These are phyloP conservation scores for Apodemia hepburni DNA, from an alignment of 2,888 invertebrate species.

Conservation along the genomic window DNA sequence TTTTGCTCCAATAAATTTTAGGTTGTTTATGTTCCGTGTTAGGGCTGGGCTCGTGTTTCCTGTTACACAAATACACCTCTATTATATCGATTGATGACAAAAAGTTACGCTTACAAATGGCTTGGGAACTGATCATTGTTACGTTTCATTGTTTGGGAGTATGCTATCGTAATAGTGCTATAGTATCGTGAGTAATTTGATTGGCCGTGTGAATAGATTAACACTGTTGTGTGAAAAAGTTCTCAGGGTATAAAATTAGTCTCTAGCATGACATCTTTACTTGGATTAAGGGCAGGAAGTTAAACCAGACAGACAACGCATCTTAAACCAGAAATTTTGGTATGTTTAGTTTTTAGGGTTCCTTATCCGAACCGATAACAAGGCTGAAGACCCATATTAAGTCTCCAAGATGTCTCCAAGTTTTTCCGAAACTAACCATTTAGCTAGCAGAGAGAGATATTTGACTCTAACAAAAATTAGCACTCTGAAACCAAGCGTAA, in stretches of 20 bases:
- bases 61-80: constrained; percentile 81
- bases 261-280: no score
- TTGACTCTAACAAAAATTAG: no score
- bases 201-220: constrained; percentile 12
- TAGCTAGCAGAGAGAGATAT: no score
- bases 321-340: no score
- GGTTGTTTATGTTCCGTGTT: constrained; percentile 82
- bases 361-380: no score
- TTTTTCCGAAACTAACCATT: no score
- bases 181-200: constrained; percentile 30
- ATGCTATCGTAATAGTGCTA: constrained; percentile 8
- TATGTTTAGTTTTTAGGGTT: no score
- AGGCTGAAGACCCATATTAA: no score
- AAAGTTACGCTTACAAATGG: constrained; percentile 52
- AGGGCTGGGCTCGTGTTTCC: constrained; percentile 85
- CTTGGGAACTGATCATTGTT: constrained; percentile 52
- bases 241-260: neutral
- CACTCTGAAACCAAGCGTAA: no score
- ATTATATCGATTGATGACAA: constrained; percentile 58
- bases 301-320: no score
- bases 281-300: no score
- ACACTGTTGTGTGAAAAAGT: neutral
- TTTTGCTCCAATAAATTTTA: constrained; percentile 80
- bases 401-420: no score
- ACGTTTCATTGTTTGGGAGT: constrained; percentile 26